These are phyloP conservation scores for Xanthorhoe spadicearia DNA, from an alignment of 2,888 invertebrate genomes.

Conservation along the genomic window DNA sequence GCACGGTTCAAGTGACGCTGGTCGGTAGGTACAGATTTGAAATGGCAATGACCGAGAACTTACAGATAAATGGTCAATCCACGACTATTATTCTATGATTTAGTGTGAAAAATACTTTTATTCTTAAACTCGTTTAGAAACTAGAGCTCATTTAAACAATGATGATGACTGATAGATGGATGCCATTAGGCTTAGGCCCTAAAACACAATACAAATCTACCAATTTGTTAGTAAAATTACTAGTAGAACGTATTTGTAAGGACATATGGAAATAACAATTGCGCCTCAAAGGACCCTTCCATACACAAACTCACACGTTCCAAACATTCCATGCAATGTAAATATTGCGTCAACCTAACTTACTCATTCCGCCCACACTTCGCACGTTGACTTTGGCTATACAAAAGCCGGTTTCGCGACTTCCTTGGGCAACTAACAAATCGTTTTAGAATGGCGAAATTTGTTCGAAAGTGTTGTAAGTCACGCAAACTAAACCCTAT, in stretches of 20 bases:
- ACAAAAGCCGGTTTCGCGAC: conserved; percentile 30
- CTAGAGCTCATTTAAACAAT: not conserved
- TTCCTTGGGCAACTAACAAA: conserved; percentile 25
- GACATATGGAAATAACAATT: not conserved
- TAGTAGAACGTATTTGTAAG: too few relatives aligned
- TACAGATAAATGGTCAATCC: conserved; percentile 48
- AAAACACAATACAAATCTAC: too few relatives aligned
- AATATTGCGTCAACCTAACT: conserved; percentile 37
- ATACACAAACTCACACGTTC: not conserved
- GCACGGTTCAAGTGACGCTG: conserved; percentile 46
- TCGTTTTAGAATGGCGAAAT: conserved; percentile 33
- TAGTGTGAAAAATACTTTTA: not conserved
- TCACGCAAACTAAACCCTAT: conserved; percentile 11
- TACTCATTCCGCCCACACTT: conserved; percentile 34
- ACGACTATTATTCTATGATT: too few relatives aligned
- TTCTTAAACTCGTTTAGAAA: not conserved
- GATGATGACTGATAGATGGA: too few relatives aligned
- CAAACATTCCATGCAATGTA: conserved; percentile 10
- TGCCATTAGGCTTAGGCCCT: too few relatives aligned
- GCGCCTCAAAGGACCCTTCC: not conserved
- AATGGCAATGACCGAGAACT: conserved; percentile 71
- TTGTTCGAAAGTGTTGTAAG: conserved; percentile 15
- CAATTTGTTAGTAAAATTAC: too few relatives aligned
- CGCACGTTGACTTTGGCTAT: conserved; percentile 24
- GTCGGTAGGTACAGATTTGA: conserved; percentile 53